These are phyloP conservation scores for Merops nubicus DNA, from an alignment of 2,113 vertebrate species.

Conservation along the genomic window DNA sequence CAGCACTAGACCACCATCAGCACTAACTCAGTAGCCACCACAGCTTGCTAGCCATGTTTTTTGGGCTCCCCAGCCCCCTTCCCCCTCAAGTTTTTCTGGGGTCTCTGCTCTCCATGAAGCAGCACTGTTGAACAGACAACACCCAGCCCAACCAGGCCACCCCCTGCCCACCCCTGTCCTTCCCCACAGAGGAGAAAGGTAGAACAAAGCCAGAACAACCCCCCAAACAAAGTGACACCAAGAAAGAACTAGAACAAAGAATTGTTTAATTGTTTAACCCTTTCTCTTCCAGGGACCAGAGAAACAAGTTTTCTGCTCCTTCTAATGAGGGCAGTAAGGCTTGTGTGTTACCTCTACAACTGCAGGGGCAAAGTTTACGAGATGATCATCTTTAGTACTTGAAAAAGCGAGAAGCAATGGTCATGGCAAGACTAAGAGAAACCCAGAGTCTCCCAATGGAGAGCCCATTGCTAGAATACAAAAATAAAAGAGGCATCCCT, in stretches of 20 bases:
- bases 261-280: constrained; percentile 79
- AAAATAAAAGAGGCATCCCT: constrained; percentile 67
- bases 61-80: not conserved
- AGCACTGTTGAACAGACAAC: not conserved
- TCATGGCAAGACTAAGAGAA: constrained; percentile 38
- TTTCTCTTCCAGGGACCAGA: constrained; percentile 79
- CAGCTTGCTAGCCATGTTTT: fast-evolving
- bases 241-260: constrained; percentile 67
- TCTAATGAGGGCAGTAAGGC: constrained; percentile 78
- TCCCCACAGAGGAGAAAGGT: not conserved
- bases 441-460: constrained; percentile 34
- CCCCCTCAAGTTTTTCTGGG: not conserved
- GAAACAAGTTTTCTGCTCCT: constrained; percentile 79
- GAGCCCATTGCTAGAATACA: constrained; percentile 59
- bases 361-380: constrained; percentile 64
- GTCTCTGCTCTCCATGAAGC: fast-evolving
- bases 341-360: constrained; percentile 75
- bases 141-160: not conserved
- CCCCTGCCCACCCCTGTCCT: not conserved
- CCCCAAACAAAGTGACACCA: constrained; percentile 57
- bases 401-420: constrained; percentile 35
- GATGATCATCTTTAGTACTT: constrained; percentile 42
- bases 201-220: not conserved
- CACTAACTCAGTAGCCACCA: not conserved
- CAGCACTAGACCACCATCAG: fast-evolving